Percentiles rank a stretch among this genome's conserved stretches.
These are phyloP conservation scores for Enteromius argenteus DNA, from an alignment of 2,797 vertebrate genomes.

Conservation along the genomic window DNA sequence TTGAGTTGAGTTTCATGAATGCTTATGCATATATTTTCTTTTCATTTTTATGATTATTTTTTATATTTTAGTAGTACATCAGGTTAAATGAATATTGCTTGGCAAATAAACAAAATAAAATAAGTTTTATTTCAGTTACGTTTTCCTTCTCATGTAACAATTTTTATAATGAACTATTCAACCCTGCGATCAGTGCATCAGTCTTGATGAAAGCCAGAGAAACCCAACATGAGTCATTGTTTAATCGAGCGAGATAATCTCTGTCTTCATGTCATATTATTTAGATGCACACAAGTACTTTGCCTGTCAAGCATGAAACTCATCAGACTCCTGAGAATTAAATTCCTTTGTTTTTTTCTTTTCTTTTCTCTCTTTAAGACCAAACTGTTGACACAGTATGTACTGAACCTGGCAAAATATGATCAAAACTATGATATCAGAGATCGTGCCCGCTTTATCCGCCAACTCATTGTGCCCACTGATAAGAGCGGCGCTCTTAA, in stretches of 20 bases:
- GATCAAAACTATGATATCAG: slow-evolving; percentile 99
- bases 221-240: slow-evolving; percentile 7
- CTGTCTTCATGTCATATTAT: slow-evolving; percentile 20
- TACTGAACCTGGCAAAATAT: slow-evolving; percentile 97
- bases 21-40: neutral
- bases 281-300: slow-evolving; percentile 10
- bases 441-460: slow-evolving; percentile 94
- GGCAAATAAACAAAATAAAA: neutral
- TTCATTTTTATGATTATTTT: neutral
- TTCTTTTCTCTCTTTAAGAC: slow-evolving; percentile 77
- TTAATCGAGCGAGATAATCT: neutral
- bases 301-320: neutral
- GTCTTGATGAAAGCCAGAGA: slow-evolving; percentile 1
- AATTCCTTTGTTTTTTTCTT: neutral
- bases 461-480: slow-evolving; percentile 95
- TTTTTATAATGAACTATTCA: neutral
- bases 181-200: too few species aligned
- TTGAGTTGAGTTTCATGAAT: neutral
- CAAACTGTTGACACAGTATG: slow-evolving; percentile 96
- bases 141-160: neutral
- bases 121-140: neutral
- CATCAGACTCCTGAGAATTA: neutral
- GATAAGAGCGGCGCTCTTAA: slow-evolving; percentile 95
- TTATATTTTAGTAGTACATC: neutral
- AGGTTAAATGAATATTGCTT: neutral